Evolutionary conservation across 53 echinoderm and acorn worm genomes (phyloP).

Genomic region (Echinometra lucunter): DNA sequence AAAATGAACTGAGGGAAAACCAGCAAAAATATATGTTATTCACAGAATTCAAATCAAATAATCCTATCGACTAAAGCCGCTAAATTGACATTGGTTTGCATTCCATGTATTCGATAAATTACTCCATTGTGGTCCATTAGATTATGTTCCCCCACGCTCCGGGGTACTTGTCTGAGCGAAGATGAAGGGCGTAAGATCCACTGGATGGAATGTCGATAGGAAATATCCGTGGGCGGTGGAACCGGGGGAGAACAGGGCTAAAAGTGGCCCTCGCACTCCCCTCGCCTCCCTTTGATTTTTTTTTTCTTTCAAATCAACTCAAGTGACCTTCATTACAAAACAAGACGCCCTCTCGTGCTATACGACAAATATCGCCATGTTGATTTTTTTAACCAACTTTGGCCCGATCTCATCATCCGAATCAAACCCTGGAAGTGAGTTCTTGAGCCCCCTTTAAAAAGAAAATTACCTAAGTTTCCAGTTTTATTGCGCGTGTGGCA

Average conservation of each 20-base stretch:
- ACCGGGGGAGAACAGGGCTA: not conserved
- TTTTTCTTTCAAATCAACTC: not conserved
- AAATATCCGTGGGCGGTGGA: not conserved
- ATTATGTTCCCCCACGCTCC: slow-evolving; percentile 24
- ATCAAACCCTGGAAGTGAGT: too few relatives aligned
- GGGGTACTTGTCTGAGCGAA: slow-evolving; percentile 26
- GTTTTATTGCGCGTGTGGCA: not conserved
- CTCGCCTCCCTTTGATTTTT: not conserved
- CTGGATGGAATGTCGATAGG: slow-evolving; percentile 18
- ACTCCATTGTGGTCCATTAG: slow-evolving; percentile 7
- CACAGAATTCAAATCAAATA: slow-evolving; percentile 21
- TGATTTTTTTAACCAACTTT: not conserved
- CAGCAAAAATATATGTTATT: not conserved
- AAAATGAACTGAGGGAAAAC: not conserved
- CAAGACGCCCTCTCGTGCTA: not conserved
- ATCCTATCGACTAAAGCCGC: slow-evolving; percentile 16
- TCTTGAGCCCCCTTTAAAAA: too few relatives aligned
- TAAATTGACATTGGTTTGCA: slow-evolving; percentile 30
- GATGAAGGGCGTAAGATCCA: slow-evolving; percentile 25
- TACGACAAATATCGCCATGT: not conserved
- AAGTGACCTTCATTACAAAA: not conserved
- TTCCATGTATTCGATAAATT: slow-evolving; percentile 29
- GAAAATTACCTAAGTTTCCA: too few relatives aligned
- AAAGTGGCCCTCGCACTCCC: not conserved
- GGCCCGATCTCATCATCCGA: too few relatives aligned